Base-by-base conservation (phyloP, 2,888 invertebrate species). In the Galerucella pusilla region DNA sequence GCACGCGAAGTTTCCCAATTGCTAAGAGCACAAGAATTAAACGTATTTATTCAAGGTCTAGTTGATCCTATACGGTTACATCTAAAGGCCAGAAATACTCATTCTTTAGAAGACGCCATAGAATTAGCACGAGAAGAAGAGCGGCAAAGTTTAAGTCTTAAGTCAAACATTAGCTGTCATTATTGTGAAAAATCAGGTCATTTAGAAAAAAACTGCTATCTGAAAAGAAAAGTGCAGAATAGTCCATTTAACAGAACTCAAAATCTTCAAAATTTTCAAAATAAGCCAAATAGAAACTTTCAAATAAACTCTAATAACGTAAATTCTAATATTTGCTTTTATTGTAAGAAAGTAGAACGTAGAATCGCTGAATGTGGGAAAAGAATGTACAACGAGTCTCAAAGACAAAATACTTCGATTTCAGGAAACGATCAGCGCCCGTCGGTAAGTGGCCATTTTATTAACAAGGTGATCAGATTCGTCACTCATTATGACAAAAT, bases 361-460 rank as follows among this genome's bases (percentile, higher is more conserved):
- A 28, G 28, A 28, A 2, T 28, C 28, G 3, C 28, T 28, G 28
- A 28, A 28, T 28, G 28, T 14, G n/a, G 52, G 52, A 46, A 46
- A 46, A 46, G 46, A 46, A 46, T 46, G 11, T 46, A 46, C 46
- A 46, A 46, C 46, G 46, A 52, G 52, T n/a, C n/a, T 14, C 52
- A 52, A 52, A 52, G n/a, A 52, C 52, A 52, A 52, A 52, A 52
- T 52, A 52, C 10, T 3, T 52, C 52, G 52, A 52, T 52, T 52
- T 52, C 52, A 1, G 52, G 52, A 52, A 52, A 52, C 52, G 52
- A 52, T 52, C 52, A 52, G 52, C 52, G 52, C 52, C 52, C 52
- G 52, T 52, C 52, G 52, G 52, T 52, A 52, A 52, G 52, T 52
- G 52, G 52, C 52, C 14, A 52, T 52, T 52, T 52, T n/a, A 52